These are phyloP conservation scores for Erannis defoliaria DNA, from an alignment of 2,888 invertebrate genomes.

Conservation along the genomic window DNA sequence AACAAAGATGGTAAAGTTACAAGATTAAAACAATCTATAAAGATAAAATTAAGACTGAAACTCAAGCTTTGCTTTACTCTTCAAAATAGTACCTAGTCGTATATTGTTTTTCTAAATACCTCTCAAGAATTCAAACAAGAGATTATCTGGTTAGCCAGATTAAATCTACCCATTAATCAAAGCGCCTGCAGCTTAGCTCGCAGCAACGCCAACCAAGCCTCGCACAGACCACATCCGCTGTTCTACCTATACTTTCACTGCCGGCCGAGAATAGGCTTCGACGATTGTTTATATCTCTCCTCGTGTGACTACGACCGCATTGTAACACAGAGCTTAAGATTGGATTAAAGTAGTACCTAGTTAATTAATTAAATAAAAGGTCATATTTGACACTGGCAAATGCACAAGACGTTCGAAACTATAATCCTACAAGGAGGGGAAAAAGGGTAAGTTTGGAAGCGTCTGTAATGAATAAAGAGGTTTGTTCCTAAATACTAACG, in stretches of 20 bases:
- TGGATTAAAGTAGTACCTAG: slow-evolving; percentile 35
- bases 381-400: neutral
- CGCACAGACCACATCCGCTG: slow-evolving; percentile 42
- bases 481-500: too few relatives aligned
- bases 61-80: too few relatives aligned
- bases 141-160: slow-evolving; percentile 24
- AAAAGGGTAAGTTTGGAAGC: too few relatives aligned
- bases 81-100: neutral
- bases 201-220: slow-evolving; percentile 30
- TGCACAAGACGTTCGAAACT: neutral
- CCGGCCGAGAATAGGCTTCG: slow-evolving; percentile 31
- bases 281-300: slow-evolving; percentile 57
- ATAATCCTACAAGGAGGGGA: neutral
- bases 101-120: slow-evolving; percentile 2
- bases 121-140: slow-evolving; percentile 21
- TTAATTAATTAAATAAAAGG: neutral
- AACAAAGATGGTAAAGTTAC: too few relatives aligned
- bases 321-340: slow-evolving; percentile 40
- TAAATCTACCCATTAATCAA: slow-evolving; percentile 28
- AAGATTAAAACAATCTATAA: too few relatives aligned
- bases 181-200: slow-evolving; percentile 30
- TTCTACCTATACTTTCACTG: slow-evolving; percentile 63
- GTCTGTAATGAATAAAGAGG: too few relatives aligned
- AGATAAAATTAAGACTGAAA: too few relatives aligned
- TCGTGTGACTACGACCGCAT: slow-evolving; percentile 19